Evolutionary conservation across 2,888 invertebrate genomes (phyloP).

Genomic region (Colletes collaris): DNA sequence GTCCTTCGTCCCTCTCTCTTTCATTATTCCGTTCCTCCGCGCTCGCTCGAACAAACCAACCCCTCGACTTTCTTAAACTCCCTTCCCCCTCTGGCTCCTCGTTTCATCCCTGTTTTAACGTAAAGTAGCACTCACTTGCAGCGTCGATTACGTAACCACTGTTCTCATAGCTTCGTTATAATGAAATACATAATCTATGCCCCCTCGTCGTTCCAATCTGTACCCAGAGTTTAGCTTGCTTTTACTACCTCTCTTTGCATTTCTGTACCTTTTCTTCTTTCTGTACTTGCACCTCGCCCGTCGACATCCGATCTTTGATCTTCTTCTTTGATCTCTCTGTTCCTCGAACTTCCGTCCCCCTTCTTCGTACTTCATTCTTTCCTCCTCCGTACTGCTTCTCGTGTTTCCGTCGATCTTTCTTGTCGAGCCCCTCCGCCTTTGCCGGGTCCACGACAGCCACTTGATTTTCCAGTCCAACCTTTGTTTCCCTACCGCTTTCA

Average conservation of each 20-base stretch:
- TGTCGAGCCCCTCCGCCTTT: neutral
- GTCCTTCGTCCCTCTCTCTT: neutral
- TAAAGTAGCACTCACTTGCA: constrained; percentile 9
- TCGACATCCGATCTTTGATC: no score
- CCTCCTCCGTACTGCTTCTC: neutral
- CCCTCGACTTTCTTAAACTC: neutral
- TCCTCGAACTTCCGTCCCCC: no score
- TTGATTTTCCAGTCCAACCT: neutral
- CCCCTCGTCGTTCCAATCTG: constrained; percentile 3
- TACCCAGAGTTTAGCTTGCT: no score
- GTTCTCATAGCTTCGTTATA: neutral
- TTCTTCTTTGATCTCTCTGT: neutral
- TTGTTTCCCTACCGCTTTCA: neutral
- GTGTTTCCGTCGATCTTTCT: neutral
- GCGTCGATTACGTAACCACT: neutral
- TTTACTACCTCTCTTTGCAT: neutral
- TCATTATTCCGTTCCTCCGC: neutral
- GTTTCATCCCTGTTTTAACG: constrained; percentile 4
- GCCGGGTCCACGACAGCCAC: neutral
- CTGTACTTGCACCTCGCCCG: neutral
- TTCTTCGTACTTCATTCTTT: no score
- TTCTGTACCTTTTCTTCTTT: neutral
- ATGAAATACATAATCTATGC: constrained; percentile 21
- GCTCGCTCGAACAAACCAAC: constrained; percentile 11
- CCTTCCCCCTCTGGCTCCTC: neutral